A percentile compares a stretch with the other conserved stretches of the same genome.
These are phyloP conservation scores for Marmota monax DNA, from an alignment of 2,113 vertebrate species.

Conservation along the genomic window DNA sequence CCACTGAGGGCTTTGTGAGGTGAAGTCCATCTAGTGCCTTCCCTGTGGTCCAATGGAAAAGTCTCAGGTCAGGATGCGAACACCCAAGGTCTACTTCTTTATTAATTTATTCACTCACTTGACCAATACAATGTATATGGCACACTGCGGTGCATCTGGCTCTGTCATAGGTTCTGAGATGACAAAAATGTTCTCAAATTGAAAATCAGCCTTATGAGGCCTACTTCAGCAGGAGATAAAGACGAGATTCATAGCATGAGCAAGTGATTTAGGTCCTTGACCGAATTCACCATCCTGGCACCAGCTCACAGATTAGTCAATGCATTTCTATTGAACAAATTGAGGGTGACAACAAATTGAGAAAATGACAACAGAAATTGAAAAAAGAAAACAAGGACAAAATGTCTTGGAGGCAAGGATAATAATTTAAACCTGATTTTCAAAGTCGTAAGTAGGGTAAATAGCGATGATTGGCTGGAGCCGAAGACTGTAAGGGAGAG, in stretches of 20 bases:
- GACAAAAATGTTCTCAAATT: not conserved
- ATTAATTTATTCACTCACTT: not conserved
- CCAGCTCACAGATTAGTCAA: not conserved
- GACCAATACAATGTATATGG: not conserved
- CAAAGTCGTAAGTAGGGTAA: not conserved
- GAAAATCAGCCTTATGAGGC: not conserved
- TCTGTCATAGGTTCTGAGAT: not conserved
- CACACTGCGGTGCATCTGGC: accelerated
- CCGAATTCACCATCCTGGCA: not conserved
- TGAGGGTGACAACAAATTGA: not conserved
- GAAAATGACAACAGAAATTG: not conserved
- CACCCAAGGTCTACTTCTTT: not conserved
- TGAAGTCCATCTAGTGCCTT: not conserved
- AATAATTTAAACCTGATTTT: not conserved
- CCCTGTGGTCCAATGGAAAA: not conserved
- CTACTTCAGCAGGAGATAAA: not conserved
- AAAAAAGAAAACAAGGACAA: not conserved
- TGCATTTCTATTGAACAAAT: not conserved
- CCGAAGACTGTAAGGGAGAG: not conserved
- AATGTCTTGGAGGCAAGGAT: not conserved
- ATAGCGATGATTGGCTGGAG: not conserved
- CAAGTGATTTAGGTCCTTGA: not conserved
- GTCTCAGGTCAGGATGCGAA: not conserved
- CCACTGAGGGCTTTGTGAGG: not conserved
- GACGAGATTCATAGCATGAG: not conserved